Percentiles rank a stretch among this genome's conserved stretches.
phyloP scores from a whole-genome alignment of 2,888 invertebrate genomes.

The Cephus runcator region DNA sequence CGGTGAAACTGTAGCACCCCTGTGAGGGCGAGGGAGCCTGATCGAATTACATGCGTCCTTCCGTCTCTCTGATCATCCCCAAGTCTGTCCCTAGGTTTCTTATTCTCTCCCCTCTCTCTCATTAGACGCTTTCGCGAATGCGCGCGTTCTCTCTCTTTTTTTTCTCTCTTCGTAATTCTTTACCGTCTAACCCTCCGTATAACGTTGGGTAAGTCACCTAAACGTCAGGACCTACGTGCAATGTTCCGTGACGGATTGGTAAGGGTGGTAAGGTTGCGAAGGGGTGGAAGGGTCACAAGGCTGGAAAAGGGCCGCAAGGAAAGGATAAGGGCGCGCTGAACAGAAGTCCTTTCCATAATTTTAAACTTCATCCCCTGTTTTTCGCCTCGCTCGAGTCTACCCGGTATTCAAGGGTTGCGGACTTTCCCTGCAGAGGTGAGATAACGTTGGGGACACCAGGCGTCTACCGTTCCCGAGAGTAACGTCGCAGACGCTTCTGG shows the following conservation, averaged over 20 bases:
- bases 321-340: not conserved
- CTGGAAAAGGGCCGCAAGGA: not conserved
- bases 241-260: not conserved
- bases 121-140: not conserved
- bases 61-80: constrained; percentile 17
- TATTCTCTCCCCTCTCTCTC: constrained; percentile 5
- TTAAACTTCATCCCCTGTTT: not conserved
- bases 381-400: not conserved
- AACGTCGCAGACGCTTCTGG: not conserved
- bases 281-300: not conserved
- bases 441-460: not conserved
- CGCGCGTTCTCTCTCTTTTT: constrained; percentile 12
- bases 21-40: constrained; percentile 15
- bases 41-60: constrained; percentile 19
- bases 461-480: not conserved
- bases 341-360: not conserved
- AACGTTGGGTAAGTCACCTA: constrained; percentile 20
- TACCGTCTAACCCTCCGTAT: constrained; percentile 19
- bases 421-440: not conserved
- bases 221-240: constrained; percentile 1
- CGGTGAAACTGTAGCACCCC: constrained; percentile 10
- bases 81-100: constrained; percentile 18
- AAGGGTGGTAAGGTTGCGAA: not conserved
- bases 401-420: not conserved
- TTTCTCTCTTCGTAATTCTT: constrained; percentile 17